These are phyloP conservation scores for Metopolophium dirhodum DNA, from an alignment of 1,140 invertebrate species.

Conservation along the genomic window DNA sequence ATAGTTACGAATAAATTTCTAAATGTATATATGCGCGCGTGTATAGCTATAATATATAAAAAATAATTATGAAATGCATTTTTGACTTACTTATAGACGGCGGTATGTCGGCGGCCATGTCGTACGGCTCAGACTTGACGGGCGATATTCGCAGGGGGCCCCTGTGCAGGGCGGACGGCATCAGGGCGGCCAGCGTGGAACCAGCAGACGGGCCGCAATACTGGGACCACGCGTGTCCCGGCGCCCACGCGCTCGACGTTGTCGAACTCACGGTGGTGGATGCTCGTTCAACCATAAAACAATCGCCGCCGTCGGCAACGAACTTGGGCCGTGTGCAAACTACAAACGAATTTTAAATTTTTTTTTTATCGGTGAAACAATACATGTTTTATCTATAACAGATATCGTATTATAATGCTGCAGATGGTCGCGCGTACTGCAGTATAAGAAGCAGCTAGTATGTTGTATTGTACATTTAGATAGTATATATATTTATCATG, in stretches of 20 bases:
- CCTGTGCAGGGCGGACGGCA: slow-evolving; percentile 57
- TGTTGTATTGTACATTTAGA: too few species aligned
- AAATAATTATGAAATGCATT: not conserved
- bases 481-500: not conserved
- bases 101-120: slow-evolving; percentile 54
- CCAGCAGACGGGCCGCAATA: slow-evolving; percentile 52
- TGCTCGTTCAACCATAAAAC: slow-evolving; percentile 54
- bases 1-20: not conserved
- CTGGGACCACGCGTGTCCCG: slow-evolving; percentile 55
- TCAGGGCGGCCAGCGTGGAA: slow-evolving; percentile 52
- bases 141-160: slow-evolving; percentile 54
- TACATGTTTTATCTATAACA: not conserved
- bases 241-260: slow-evolving; percentile 53
- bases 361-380: not conserved
- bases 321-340: slow-evolving; percentile 32
- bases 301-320: slow-evolving; percentile 10
- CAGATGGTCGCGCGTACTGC: not conserved
- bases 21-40: not conserved
- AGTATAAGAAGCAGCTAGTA: not conserved
- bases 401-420: not conserved
- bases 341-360: slow-evolving; percentile 7
- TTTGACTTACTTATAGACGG: slow-evolving; percentile 55
- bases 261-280: slow-evolving; percentile 55
- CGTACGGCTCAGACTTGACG: slow-evolving; percentile 53
- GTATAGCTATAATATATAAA: not conserved